These are phyloP conservation scores for Melierax canorus DNA, from an alignment of 2,113 vertebrate genomes.

Conservation along the genomic window DNA sequence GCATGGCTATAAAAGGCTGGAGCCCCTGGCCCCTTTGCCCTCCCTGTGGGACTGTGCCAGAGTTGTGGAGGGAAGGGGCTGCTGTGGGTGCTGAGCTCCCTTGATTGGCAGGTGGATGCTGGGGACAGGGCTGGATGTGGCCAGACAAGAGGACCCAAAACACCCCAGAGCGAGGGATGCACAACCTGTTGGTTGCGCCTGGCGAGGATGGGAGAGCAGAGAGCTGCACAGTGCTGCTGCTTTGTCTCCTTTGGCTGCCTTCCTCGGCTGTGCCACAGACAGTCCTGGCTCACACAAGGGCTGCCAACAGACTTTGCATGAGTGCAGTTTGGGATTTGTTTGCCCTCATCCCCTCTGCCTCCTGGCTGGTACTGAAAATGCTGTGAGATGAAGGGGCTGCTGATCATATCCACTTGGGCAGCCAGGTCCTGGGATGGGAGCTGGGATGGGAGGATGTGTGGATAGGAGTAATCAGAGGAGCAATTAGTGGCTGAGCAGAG, in stretches of 20 bases:
- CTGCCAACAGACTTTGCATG: background rate
- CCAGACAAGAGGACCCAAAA: background rate
- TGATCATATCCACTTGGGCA: background rate
- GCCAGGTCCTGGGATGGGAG: background rate
- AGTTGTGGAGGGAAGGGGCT: background rate
- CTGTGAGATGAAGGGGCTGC: background rate
- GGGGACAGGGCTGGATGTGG: background rate
- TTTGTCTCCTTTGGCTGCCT: background rate
- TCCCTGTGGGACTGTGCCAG: background rate
- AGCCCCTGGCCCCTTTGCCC: background rate
- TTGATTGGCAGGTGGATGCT: background rate
- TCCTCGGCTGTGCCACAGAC: accelerated
- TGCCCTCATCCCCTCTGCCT: background rate
- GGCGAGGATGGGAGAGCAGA: background rate
- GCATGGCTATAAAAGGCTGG: background rate
- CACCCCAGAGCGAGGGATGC: background rate
- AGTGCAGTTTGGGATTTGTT: background rate
- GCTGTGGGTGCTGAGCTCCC: background rate
- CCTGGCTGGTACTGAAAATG: background rate
- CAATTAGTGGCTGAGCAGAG: background rate
- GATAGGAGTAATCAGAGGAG: background rate
- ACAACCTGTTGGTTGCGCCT: background rate
- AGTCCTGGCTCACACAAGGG: background rate
- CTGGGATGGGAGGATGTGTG: background rate
- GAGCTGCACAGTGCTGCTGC: background rate